Evolutionary conservation across 2,888 invertebrate species (phyloP), one percentile per base, ranked within the genome.

Genomic region (Stenchaetothrips biformis): DNA sequence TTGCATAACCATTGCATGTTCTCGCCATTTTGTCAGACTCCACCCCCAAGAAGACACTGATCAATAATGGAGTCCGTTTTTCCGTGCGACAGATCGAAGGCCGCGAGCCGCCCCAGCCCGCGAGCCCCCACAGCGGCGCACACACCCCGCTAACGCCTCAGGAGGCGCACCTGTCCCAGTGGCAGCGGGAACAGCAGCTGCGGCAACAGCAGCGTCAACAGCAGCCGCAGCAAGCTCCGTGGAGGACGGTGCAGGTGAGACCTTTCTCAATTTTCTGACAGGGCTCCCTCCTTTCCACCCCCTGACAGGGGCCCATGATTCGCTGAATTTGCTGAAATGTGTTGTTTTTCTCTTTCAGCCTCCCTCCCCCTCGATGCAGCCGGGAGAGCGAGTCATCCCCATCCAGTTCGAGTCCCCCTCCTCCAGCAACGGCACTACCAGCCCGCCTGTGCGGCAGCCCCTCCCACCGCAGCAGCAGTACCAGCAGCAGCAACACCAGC

Each of bases 381-480:
- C 88, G 4, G 89, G 88, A 83, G 89, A 90, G 62, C 88, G 91
- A 83, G 89, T 91, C 83, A 90, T 92, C 85, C 92, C 92, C 21
- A 91, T 91, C 83, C 89, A 90, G 82, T 88, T 92, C 83, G 91
- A 92, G 78, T 80, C 83, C 25, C 13, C 21, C 49, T 59, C 25
- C 86, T 86, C 83, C 85, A 86, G 80, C 86, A 86, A 47, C 84
- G 86, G 81, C 86, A 86, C 86, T 85, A 85, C 18, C 85, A 85
- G 81, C 84, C 82, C 25, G 81, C 83, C 9, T 1, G 25, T 7
- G 9, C 88, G 88, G 59, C 83, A 84, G 8, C 84, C 82, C 78
- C 81, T 81, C n/a, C 78, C 18, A 62, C 79, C 81, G 77, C 82
- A 82, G 77, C 82, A 81, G 48, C 84, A 84, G 81, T 83, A 83